Conservation (phyloP, 2,797 vertebrate species). For the Mormyrus proboscirostris region DNA sequence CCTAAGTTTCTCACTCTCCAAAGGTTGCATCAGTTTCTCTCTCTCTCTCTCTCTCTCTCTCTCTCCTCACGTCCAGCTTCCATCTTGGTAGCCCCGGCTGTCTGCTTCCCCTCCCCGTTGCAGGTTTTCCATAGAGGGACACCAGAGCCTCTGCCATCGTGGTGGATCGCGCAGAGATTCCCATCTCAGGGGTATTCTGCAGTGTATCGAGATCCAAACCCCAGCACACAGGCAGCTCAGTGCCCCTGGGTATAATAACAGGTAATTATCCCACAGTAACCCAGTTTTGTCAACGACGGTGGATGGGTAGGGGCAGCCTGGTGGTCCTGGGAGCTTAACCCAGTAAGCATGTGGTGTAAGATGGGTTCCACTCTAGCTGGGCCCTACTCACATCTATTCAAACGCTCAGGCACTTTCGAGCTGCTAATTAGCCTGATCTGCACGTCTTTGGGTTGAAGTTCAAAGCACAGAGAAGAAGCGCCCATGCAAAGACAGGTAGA, state of each 20-base stretch:
- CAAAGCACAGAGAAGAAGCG: background rate
- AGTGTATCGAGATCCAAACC: background rate
- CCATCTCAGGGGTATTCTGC: background rate
- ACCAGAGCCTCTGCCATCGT: background rate
- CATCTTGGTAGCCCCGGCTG: background rate
- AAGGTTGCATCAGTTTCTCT: slow-evolving; percentile 2
- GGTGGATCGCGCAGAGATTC: background rate
- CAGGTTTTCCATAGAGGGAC: background rate
- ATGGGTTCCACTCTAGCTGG: background rate
- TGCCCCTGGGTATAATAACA: background rate
- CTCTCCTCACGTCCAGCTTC: background rate
- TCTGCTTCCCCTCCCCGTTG: background rate
- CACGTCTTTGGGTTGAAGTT: background rate
- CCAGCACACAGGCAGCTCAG: background rate
- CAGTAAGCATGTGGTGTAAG: background rate
- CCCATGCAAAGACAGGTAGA: background rate
- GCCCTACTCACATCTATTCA: background rate
- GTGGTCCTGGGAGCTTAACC: background rate
- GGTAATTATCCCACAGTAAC: background rate
- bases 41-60: background rate
- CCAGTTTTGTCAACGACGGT: background rate
- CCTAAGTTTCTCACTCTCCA: slow-evolving; percentile 12
- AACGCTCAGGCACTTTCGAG: background rate
- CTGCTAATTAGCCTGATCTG: background rate
- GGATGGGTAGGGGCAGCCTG: background rate